Percentiles rank a stretch among this genome's conserved stretches.
These are phyloP conservation scores for Pharmacophagus antenor DNA, from an alignment of 2,888 invertebrate genomes.

Conservation along the genomic window DNA sequence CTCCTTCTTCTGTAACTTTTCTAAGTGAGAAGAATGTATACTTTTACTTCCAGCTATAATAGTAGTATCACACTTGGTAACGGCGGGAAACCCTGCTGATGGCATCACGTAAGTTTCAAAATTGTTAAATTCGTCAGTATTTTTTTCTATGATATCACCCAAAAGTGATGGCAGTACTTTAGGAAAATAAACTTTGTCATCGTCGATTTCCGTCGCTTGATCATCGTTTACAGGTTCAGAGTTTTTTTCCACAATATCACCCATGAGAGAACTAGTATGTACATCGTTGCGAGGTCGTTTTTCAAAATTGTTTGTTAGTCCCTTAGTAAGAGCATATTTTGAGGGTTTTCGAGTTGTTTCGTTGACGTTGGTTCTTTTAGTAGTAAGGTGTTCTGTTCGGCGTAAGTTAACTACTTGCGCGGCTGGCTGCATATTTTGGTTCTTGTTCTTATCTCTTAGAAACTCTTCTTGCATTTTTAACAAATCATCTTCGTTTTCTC, in stretches of 20 bases:
- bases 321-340: slow-evolving; percentile 67
- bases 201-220: slow-evolving; percentile 40
- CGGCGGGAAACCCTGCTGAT: slow-evolving; percentile 75
- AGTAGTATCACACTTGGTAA: slow-evolving; percentile 59
- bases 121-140: slow-evolving; percentile 42
- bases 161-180: slow-evolving; percentile 65
- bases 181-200: slow-evolving; percentile 72
- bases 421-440: slow-evolving; percentile 80
- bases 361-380: slow-evolving; percentile 43
- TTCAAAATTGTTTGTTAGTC: slow-evolving; percentile 59
- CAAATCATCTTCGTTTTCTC: slow-evolving; percentile 87
- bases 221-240: slow-evolving; percentile 33
- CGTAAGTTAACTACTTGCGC: slow-evolving; percentile 81
- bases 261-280: slow-evolving; percentile 42
- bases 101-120: slow-evolving; percentile 53
- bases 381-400: slow-evolving; percentile 43
- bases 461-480: slow-evolving; percentile 88
- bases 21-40: slow-evolving; percentile 73
- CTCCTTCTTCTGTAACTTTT: slow-evolving; percentile 41
- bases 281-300: slow-evolving; percentile 58
- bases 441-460: slow-evolving; percentile 76
- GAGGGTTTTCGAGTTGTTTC: slow-evolving; percentile 55
- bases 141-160: slow-evolving; percentile 82
- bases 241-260: slow-evolving; percentile 64
- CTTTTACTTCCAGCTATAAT: slow-evolving; percentile 58